phyloP scores from a whole-genome alignment of 2,113 vertebrate species.

The Crotalus helleri region DNA sequence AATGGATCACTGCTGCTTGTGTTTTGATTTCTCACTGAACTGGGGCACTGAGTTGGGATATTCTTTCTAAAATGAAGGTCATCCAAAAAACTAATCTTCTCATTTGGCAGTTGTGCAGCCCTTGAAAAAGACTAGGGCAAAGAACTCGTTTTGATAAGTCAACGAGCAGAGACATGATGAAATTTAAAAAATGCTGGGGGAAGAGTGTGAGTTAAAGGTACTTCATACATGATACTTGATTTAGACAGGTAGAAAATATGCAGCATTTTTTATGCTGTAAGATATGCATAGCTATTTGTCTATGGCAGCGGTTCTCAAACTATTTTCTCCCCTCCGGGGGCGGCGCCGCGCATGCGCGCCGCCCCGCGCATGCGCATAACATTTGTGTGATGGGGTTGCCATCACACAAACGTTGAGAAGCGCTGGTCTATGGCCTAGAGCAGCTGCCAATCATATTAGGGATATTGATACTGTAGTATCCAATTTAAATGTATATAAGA shows the following conservation, averaged over 20 bases:
- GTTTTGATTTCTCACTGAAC: constrained; percentile 20
- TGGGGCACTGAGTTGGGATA: not conserved
- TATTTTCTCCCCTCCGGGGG: no score
- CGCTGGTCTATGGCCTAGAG: not conserved
- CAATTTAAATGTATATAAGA: not conserved
- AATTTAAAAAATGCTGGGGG: not conserved
- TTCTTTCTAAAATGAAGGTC: constrained; percentile 5
- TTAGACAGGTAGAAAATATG: not conserved
- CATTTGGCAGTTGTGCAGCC: not conserved
- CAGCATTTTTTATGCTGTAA: not conserved
- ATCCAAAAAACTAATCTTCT: constrained; percentile 29
- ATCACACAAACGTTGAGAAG: no score
- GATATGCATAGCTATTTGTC: not conserved
- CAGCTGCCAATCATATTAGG: not conserved
- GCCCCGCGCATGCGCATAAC: no score
- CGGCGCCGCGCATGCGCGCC: no score
- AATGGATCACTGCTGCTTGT: not conserved
- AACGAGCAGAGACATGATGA: not conserved
- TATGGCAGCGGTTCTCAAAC: not conserved
- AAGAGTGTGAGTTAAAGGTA: not conserved
- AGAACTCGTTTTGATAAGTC: constrained; percentile 8
- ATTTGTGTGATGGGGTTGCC: no score
- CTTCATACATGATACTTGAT: not conserved
- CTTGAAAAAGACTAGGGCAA: constrained; percentile 37
- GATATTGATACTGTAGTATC: not conserved